Percentiles rank a stretch among this genome's conserved stretches.
Evolutionary conservation across 2,888 invertebrate genomes (phyloP).

Genomic region (Pocota personata): DNA sequence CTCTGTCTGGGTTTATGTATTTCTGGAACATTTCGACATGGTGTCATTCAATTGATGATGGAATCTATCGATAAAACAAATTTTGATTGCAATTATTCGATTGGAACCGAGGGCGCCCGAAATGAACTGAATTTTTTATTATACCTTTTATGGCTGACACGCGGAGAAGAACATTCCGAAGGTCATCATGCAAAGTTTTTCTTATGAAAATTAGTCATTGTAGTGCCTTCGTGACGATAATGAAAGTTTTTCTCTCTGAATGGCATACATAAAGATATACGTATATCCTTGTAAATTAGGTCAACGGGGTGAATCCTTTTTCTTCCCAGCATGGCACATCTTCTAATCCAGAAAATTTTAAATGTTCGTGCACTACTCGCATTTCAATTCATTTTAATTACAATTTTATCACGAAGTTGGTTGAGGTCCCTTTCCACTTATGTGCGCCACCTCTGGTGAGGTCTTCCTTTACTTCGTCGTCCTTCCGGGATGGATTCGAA

Average conservation of each 20-base stretch:
- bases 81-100: constrained; percentile 28
- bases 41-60: constrained; percentile 29
- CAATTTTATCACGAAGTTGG: too few relatives aligned
- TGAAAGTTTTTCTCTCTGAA: background rate
- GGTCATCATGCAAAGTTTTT: constrained; percentile 4
- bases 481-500: too few relatives aligned
- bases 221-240: constrained; percentile 4
- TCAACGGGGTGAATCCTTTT: too few relatives aligned
- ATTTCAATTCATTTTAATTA: too few relatives aligned
- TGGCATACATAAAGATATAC: background rate
- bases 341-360: too few relatives aligned
- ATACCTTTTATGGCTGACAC: background rate
- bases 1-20: background rate
- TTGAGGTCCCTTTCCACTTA: too few relatives aligned
- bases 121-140: background rate
- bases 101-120: too few relatives aligned
- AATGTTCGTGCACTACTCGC: too few relatives aligned
- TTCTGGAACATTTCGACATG: background rate
- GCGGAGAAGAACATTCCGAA: background rate
- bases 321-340: too few relatives aligned
- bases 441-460: too few relatives aligned
- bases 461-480: too few relatives aligned
- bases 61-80: constrained; percentile 58
- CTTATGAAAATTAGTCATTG: background rate
- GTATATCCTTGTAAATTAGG: background rate